A percentile compares a stretch with the other conserved stretches of the same genome.
Evolutionary conservation across 1,140 invertebrate species (phyloP).

Genomic region (Drosophila virilis): DNA sequence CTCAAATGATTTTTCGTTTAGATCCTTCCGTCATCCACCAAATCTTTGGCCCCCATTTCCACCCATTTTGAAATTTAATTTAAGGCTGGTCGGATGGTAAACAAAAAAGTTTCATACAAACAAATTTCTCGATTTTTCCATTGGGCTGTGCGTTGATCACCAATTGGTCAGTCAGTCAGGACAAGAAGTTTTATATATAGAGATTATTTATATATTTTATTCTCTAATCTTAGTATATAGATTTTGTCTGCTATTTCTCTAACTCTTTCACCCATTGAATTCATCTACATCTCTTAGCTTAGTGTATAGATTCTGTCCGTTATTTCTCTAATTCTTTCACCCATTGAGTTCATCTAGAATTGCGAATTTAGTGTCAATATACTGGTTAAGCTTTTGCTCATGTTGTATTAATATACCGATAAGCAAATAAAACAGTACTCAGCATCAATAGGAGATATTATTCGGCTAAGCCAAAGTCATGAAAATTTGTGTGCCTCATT

Average conservation of each 20-base stretch:
- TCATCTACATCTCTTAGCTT: not conserved
- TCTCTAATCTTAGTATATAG: too few relatives aligned
- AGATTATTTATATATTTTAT: too few relatives aligned
- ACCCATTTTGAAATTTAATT: too few relatives aligned
- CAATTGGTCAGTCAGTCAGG: too few relatives aligned
- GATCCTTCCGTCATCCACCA: too few relatives aligned
- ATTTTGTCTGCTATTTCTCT: not conserved
- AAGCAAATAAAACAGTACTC: not conserved
- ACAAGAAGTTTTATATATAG: too few relatives aligned
- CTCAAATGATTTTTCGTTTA: too few relatives aligned
- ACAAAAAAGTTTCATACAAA: too few relatives aligned
- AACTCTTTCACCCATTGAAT: not conserved
- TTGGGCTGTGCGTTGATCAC: too few relatives aligned
- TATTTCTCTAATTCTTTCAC: not conserved
- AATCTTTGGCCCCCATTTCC: too few relatives aligned
- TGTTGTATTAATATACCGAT: constrained; percentile 17
- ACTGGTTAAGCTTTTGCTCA: constrained; percentile 3
- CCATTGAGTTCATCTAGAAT: not conserved
- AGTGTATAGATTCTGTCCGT: not conserved
- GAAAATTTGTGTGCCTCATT: constrained; percentile 25
- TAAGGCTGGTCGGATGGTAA: too few relatives aligned
- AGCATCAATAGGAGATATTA: constrained; percentile 24
- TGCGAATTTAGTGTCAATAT: not conserved
- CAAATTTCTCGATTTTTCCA: too few relatives aligned
- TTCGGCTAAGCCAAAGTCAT: constrained; percentile 2